Evolutionary conservation across 2,888 invertebrate species (phyloP).

Genomic region (Calliopum simillimum): DNA sequence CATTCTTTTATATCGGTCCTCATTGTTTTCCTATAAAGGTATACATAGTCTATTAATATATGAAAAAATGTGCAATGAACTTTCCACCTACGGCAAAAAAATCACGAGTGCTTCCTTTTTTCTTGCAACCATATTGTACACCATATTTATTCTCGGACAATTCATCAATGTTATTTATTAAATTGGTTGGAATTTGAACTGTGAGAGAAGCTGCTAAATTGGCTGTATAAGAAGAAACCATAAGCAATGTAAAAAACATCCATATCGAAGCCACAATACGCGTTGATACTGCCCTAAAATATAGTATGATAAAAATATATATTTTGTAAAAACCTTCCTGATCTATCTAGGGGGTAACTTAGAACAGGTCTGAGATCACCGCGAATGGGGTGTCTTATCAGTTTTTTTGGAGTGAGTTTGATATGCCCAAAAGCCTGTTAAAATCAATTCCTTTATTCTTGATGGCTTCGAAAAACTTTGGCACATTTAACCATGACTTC

Average conservation of each 20-base stretch:
- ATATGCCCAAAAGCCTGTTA: too few relatives aligned
- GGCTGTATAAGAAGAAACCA: conserved; percentile 86
- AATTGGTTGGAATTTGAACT: conserved; percentile 78
- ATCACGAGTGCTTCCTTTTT: conserved; percentile 84
- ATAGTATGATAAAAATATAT: not conserved
- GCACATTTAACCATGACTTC: too few relatives aligned
- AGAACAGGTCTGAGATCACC: too few relatives aligned
- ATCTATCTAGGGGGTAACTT: too few relatives aligned
- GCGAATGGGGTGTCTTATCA: too few relatives aligned
- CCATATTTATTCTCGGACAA: conserved; percentile 79
- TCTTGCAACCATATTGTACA: conserved; percentile 88
- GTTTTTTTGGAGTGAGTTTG: too few relatives aligned
- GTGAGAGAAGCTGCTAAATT: conserved; percentile 92
- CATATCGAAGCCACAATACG: conserved; percentile 86
- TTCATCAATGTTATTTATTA: conserved; percentile 84
- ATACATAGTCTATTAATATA: not conserved
- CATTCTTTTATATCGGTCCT: conserved; percentile 82
- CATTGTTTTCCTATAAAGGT: conserved; percentile 74
- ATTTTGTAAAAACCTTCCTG: too few relatives aligned
- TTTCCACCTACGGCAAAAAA: conserved; percentile 82
- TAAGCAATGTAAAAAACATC: conserved; percentile 90
- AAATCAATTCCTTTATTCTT: too few relatives aligned
- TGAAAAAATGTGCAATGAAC: not conserved
- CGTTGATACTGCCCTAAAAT: conserved; percentile 82
- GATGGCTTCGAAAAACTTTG: too few relatives aligned